Conservation (phyloP, 2,113 vertebrate species). For the Cromileptes altivelis region DNA sequence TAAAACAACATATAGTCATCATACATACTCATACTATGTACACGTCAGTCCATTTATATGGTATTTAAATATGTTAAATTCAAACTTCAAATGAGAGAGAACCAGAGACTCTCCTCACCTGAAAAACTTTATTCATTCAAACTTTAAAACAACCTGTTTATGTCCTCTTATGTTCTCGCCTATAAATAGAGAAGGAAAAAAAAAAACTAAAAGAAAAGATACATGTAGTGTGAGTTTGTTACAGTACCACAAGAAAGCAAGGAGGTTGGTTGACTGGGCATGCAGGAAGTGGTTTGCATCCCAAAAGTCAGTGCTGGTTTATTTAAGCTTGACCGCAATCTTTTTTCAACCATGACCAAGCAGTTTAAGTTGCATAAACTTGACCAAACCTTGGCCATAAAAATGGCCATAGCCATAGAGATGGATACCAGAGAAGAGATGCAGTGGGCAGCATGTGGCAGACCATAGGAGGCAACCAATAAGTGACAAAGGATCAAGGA, state of each 20-base stretch:
- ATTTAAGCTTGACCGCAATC: neutral
- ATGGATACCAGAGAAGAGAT: no score
- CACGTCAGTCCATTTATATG: no score
- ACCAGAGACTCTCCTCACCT: neutral
- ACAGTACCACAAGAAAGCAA: neutral
- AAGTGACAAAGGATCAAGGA: no score
- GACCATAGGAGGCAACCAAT: no score
- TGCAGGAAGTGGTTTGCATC: neutral
- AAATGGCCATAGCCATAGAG: neutral
- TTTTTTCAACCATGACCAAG: neutral
- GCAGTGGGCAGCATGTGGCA: no score
- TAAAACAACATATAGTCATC: neutral
- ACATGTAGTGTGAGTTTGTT: neutral
- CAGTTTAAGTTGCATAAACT: neutral
- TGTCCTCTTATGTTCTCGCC: neutral
- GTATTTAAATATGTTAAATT: neutral
- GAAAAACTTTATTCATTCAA: neutral
- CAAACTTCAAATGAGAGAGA: no score
- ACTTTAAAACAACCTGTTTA: neutral
- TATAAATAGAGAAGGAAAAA: neutral
- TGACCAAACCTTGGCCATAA: neutral
- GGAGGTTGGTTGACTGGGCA: neutral
- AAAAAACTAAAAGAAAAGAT: neutral
- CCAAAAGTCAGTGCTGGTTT: neutral
- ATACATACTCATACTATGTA: neutral